Conservation (phyloP, 2,113 vertebrate genomes). For the Misgurnus mizolepis region DNA sequence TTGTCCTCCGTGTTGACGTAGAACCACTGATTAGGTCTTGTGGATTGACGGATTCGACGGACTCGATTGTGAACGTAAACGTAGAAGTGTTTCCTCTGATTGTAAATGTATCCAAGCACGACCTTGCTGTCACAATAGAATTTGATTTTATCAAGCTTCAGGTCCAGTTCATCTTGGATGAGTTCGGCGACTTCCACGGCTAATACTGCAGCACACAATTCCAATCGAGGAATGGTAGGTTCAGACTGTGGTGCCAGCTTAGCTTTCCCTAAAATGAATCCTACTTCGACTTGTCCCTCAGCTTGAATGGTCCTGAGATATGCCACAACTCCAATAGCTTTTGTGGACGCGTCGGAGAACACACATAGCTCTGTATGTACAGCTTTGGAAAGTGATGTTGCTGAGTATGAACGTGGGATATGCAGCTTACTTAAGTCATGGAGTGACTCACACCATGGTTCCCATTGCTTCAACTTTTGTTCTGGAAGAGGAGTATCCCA, state of each 20-base stretch:
- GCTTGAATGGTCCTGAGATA: slow-evolving; percentile 1
- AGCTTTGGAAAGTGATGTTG: not conserved
- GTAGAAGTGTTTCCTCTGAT: not conserved
- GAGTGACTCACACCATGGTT: slow-evolving; percentile 30
- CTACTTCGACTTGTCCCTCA: not conserved
- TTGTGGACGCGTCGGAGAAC: not conserved
- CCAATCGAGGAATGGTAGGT: not conserved
- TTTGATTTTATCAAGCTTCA: not conserved
- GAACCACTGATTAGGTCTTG: slow-evolving; percentile 32
- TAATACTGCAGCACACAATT: not conserved
- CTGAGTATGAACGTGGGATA: slow-evolving; percentile 8
- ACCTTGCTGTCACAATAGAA: slow-evolving; percentile 4
- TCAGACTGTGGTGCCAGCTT: slow-evolving; percentile 1
- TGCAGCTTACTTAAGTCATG: slow-evolving; percentile 9
- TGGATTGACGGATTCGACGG: slow-evolving; percentile 34
- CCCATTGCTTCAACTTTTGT: slow-evolving; percentile 3
- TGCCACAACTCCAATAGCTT: slow-evolving; percentile 18
- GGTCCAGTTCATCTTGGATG: slow-evolving; percentile 18
- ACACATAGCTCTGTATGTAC: slow-evolving; percentile 1
- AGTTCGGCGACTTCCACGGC: not conserved
- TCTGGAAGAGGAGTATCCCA: slow-evolving; percentile 24
- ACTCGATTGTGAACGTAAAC: slow-evolving; percentile 46
- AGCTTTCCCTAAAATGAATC: slow-evolving; percentile 16
- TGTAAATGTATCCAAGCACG: not conserved
- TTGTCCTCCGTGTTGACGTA: slow-evolving; percentile 48